These are phyloP conservation scores for Abrostola triplasia DNA, from an alignment of 2,888 invertebrate genomes.

Conservation along the genomic window DNA sequence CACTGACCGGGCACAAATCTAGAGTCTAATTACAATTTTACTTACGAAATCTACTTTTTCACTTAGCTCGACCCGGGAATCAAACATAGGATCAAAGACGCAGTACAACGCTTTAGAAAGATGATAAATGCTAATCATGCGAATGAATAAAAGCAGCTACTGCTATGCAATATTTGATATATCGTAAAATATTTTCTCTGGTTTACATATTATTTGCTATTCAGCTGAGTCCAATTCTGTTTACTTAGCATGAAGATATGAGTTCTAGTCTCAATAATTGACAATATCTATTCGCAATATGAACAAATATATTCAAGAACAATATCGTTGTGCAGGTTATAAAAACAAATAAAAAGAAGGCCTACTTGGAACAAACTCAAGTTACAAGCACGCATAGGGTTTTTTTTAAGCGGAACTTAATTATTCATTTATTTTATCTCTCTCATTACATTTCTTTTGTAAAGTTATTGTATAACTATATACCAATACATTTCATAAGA, in stretches of 20 bases:
- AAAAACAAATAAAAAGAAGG: constrained; percentile 17
- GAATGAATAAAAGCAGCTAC: neutral
- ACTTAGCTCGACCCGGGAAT: too few relatives aligned
- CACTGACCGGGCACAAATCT: too few relatives aligned
- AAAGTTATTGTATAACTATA: too few relatives aligned
- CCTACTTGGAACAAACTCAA: neutral
- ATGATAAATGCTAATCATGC: neutral
- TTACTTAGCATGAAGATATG: constrained; percentile 18
- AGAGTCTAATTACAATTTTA: too few relatives aligned
- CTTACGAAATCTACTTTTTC: too few relatives aligned
- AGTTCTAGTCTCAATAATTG: constrained; percentile 30
- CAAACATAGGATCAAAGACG: too few relatives aligned
- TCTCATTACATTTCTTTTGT: too few relatives aligned
- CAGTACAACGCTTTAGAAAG: too few relatives aligned
- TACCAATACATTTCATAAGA: too few relatives aligned
- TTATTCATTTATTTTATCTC: too few relatives aligned
- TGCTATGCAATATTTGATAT: neutral
- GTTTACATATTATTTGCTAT: constrained; percentile 11
- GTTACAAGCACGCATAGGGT: too few relatives aligned
- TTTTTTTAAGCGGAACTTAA: too few relatives aligned
- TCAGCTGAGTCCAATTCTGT: constrained; percentile 9
- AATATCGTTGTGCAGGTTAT: constrained; percentile 5
- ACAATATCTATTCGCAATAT: constrained; percentile 42
- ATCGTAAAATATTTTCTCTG: neutral
- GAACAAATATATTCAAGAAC: constrained; percentile 22